A percentile compares a stretch with the other conserved stretches of the same genome.
These are phyloP conservation scores for Hemiscyllium ocellatum DNA, from an alignment of 2,113 vertebrate species.

Conservation along the genomic window DNA sequence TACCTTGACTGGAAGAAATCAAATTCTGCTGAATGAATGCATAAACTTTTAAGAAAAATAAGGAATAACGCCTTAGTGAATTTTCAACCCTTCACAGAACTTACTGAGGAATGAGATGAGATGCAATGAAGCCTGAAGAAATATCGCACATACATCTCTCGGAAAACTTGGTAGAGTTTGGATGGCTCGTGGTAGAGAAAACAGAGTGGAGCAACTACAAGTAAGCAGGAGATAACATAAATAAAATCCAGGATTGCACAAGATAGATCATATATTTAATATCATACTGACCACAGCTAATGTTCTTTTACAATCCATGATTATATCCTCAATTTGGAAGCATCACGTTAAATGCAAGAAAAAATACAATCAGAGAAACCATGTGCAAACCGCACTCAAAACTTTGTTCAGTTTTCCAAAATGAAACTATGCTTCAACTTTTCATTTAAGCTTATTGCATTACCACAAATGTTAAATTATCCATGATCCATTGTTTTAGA, in stretches of 20 bases:
- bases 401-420: neutral
- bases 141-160: conserved; percentile 93
- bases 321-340: neutral
- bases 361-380: neutral
- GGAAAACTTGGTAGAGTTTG: conserved; percentile 89
- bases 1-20: neutral
- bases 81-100: conserved; percentile 47
- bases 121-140: conserved; percentile 97
- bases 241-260: neutral
- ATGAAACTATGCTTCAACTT: neutral
- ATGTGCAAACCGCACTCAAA: neutral
- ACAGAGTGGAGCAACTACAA: conserved; percentile 91
- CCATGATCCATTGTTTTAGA: neutral
- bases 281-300: neutral
- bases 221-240: conserved; percentile 38
- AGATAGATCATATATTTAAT: neutral
- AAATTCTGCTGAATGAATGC: neutral
- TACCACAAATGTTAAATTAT: neutral
- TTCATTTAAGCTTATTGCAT: neutral
- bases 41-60: neutral
- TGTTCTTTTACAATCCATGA: neutral
- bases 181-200: conserved; percentile 94
- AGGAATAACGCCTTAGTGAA: neutral
- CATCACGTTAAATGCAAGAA: neutral
- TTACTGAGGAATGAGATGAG: conserved; percentile 90